Base-by-base conservation (phyloP, 1,140 invertebrate genomes). In the Globodera ellingtonae region DNA sequence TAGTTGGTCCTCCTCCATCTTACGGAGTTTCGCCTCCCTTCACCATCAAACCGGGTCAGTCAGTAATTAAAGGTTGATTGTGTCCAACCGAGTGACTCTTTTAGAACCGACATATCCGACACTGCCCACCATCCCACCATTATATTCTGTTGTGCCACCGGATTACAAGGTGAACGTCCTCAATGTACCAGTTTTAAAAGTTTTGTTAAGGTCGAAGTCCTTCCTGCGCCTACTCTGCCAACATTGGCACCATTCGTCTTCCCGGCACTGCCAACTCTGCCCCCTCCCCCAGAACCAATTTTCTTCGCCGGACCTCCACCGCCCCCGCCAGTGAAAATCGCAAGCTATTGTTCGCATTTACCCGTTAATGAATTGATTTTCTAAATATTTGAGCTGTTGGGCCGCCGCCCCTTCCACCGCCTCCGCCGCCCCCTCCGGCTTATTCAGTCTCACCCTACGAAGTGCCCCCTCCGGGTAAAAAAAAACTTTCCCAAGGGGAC, bases 1-100 rank as follows among this genome's bases (percentile, higher is more conserved):
- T n/a, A 52, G 75, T 77, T 77, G 75, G n/a, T 13, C 75, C 75
- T 15, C 62, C 56, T n/a, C 48, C 73, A n/a, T 47, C 24, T 24
- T 76, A 59, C 10, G n/a, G n/a, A 10, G 48, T 59, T 76, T 75
- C 56, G 15, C 46, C 56, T 18, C 56, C 56, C 56, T 13, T 6
- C 18, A 18, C 56, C 5, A 13, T 15, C 56, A 62, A 18, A 6
- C 13, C 56, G 56, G 56, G 56, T 62, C 56, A 18, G 56, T 62
- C 50, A 52, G 10, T 52, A 7, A 52, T 7, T 52, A 52, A 52
- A 4, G 50, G 50, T 10, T 18, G 13, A 15, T 56, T 35, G 44
- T 50, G 74, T 47, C n/a, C 18, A 21, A 0, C 44, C n/a, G n/a
- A 21, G 5, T 35, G 5, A 75, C 18, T n/a, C n/a, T 8, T 72